Evolutionary conservation across 1,140 invertebrate species (phyloP), one percentile per base, ranked within the genome.

Genomic region (Pseudobourletiella spinata): DNA sequence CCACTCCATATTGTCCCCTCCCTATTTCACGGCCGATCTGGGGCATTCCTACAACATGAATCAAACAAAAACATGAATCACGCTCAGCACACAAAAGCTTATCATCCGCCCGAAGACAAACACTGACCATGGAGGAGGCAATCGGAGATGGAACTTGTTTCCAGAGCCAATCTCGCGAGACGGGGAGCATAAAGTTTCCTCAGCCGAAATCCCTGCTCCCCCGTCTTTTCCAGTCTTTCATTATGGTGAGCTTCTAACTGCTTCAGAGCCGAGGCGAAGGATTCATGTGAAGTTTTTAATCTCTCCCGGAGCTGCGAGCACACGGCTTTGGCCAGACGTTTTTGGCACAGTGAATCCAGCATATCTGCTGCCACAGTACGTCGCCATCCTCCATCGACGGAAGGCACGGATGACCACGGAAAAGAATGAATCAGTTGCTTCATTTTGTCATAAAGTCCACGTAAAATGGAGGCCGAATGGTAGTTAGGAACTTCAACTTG

Each of bases 1-100:
- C 91, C n/a, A 95, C 89, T 15, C 91, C 91, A 76, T 93, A 95
- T 72, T 94, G 90, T 1, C 91, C 91, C 28, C 90, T 79, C 1
- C 90, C 91, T 39, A 94, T 88, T 77, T 94, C 90, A 65, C 84
- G 80, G 1, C 84, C 85, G 48, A 87, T 79, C 63, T 84, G 80
- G 0, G 90, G 90, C 75, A 87, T 84, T 1, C 89, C 89, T 82
- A 61, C 8, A 39, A 39, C 8, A 39, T 39, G 8, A 39, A n/a
- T 39, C n/a, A 39, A 39, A 11, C n/a, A 39, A 39, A 11, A 39
- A 11, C 8, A 39, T 39, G n/a, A 11, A 11, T 11, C 28, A 65
- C 0, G 42, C 22, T 4, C 6, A 39, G 20, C 16, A 18, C 15
- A 30, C 25, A 24, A 18, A 28, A n/a, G 4, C 14, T 59, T 14